phyloP scores from a whole-genome alignment of 2,888 invertebrate species.

The Lepas anatifera region DNA sequence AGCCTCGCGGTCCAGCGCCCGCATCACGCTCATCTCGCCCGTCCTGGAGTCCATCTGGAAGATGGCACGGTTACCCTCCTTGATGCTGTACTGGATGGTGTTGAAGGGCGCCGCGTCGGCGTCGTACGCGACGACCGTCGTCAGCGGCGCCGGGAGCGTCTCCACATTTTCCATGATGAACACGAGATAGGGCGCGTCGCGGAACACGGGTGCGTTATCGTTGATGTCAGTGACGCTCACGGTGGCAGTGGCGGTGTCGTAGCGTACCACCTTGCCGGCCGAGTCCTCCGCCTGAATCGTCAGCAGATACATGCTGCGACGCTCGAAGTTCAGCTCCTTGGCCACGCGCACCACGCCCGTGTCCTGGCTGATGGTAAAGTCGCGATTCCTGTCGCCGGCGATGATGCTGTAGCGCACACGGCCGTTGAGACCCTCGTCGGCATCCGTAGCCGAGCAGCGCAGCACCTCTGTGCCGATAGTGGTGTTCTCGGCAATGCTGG shows the following conservation, averaged over 20 bases:
- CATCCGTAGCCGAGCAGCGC: conserved; percentile 78
- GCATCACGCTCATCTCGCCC: conserved; percentile 73
- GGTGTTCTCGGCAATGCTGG: conserved; percentile 84
- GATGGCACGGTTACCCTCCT: conserved; percentile 71
- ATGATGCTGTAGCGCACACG: conserved; percentile 80
- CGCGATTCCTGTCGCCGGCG: conserved; percentile 76
- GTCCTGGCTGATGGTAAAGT: conserved; percentile 84
- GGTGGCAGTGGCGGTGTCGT: conserved; percentile 58
- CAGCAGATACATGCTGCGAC: conserved; percentile 68
- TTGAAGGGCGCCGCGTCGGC: conserved; percentile 84
- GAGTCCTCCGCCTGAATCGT: conserved; percentile 81
- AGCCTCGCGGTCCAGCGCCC: conserved; percentile 70
- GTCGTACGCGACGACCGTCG: conserved; percentile 70
- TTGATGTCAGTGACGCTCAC: conserved; percentile 82
- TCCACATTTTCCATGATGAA: conserved; percentile 87
- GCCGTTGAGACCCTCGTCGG: conserved; percentile 80
- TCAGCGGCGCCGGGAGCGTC: conserved; percentile 44
- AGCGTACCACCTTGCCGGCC: conserved; percentile 48
- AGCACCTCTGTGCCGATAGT: conserved; percentile 81
- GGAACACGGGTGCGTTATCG: conserved; percentile 76
- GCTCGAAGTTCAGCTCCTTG: conserved; percentile 85
- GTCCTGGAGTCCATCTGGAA: conserved; percentile 85
- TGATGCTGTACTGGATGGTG: conserved; percentile 81
- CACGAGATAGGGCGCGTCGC: conserved; percentile 87
- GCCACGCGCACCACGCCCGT: conserved; percentile 81